phyloP scores from a whole-genome alignment of 2,797 vertebrate genomes.

The Microctenopoma steveboyesi region DNA sequence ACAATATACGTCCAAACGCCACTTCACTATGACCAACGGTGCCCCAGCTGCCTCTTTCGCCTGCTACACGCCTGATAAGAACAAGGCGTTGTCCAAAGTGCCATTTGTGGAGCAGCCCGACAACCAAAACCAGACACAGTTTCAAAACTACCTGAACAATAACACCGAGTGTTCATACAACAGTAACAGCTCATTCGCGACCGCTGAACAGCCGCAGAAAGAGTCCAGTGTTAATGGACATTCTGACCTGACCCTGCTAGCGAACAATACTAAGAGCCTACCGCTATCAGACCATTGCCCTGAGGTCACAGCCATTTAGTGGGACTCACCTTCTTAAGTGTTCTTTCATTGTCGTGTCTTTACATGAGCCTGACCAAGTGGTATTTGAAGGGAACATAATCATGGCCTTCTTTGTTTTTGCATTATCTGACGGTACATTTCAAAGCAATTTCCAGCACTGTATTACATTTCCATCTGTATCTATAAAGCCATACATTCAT shows the following conservation, averaged over 20 bases:
- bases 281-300: conserved; percentile 91
- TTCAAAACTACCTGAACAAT: conserved; percentile 95
- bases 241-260: conserved; percentile 90
- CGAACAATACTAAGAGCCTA: conserved; percentile 90
- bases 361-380: conserved; percentile 47
- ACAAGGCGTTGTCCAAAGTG: conserved; percentile 81
- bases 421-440: conserved; percentile 62
- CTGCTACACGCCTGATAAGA: conserved; percentile 87
- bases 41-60: conserved; percentile 75
- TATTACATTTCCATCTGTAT: conserved; percentile 55
- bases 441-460: conserved; percentile 54
- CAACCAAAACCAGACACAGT: conserved; percentile 84
- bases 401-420: conserved; percentile 66
- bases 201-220: conserved; percentile 86
- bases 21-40: conserved; percentile 84
- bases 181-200: conserved; percentile 81
- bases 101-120: conserved; percentile 86
- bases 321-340: conserved; percentile 52
- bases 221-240: conserved; percentile 82
- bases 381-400: conserved; percentile 56
- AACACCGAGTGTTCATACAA: conserved; percentile 88
- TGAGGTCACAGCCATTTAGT: conserved; percentile 89
- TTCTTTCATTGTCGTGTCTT: conserved; percentile 58
- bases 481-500: conserved; percentile 61
- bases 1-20: conserved; percentile 74